Conservation (phyloP, 2,113 vertebrate genomes). For the Mastomys coucha region DNA sequence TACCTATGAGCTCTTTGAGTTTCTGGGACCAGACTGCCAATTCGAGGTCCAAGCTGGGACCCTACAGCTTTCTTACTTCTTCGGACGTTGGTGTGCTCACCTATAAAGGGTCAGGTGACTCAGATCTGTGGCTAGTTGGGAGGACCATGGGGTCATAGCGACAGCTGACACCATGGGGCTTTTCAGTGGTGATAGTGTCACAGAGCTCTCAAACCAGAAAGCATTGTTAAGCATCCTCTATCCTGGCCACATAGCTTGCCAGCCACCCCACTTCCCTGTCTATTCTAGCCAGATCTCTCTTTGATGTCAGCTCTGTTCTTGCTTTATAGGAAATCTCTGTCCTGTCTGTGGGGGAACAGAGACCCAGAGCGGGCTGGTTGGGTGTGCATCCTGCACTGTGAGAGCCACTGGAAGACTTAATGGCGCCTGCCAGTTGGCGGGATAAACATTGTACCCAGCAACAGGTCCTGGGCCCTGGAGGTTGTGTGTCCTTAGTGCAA, state of each 20-base stretch:
- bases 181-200: neutral
- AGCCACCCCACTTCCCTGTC: neutral
- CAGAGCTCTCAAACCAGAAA: neutral
- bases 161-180: too few relatives aligned
- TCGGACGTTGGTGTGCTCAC: neutral
- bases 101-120: neutral
- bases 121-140: neutral
- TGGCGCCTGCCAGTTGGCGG: neutral
- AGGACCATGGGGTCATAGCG: neutral
- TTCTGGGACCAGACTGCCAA: neutral
- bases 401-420: neutral
- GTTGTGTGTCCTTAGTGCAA: too few relatives aligned
- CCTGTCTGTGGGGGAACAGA: neutral
- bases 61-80: neutral
- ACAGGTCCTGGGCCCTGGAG: rapidly evolving
- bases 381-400: rapidly evolving
- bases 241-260: rapidly evolving
- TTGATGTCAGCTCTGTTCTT: neutral
- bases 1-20: neutral
- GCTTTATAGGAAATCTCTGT: neutral
- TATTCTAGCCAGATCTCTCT: neutral
- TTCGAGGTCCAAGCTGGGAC: neutral
- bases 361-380: neutral
- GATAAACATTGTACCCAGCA: neutral
- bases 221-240: too few relatives aligned